Percentiles rank a stretch among this genome's conserved stretches.
phyloP scores from a whole-genome alignment of 2,888 invertebrate species.

The Orthosia cruda region DNA sequence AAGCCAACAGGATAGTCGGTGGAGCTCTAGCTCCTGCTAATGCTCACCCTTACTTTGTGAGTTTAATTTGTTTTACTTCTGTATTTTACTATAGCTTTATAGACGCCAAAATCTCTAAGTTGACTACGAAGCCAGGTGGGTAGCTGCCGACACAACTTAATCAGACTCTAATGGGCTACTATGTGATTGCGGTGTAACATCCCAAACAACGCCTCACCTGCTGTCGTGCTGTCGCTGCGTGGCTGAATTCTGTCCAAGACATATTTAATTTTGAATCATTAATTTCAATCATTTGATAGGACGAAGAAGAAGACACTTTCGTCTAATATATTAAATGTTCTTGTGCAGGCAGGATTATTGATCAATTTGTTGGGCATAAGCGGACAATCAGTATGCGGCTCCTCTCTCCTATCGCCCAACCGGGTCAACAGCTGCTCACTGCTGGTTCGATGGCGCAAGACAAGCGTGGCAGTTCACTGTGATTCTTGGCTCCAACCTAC shows the following conservation, averaged over 20 bases:
- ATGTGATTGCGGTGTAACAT: no score
- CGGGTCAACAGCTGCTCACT: conserved; percentile 82
- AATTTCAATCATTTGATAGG: no score
- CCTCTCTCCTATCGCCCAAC: conserved; percentile 73
- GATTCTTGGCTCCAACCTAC: conserved; percentile 76
- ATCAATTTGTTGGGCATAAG: conserved; percentile 71
- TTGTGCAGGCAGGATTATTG: conserved; percentile 77
- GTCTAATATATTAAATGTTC: background rate
- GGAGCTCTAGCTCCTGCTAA: conserved; percentile 74
- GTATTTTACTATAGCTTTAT: background rate
- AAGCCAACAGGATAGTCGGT: conserved; percentile 76
- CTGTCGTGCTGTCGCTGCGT: no score
- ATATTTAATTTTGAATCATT: no score
- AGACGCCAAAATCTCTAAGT: background rate
- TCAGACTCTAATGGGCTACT: no score
- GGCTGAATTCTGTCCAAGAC: no score
- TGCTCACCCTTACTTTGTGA: conserved; percentile 78
- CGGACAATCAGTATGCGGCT: conserved; percentile 78
- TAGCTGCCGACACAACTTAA: no score
- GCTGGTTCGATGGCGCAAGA: conserved; percentile 77
- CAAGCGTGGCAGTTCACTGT: conserved; percentile 76
- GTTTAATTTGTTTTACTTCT: background rate
- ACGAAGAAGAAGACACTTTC: no score
- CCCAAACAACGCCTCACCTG: no score
- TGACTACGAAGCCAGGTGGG: no score